A percentile compares a stretch with the other conserved stretches of the same genome.
These are phyloP conservation scores for Copidosoma aretas DNA, from an alignment of 2,888 invertebrate species.

Conservation along the genomic window DNA sequence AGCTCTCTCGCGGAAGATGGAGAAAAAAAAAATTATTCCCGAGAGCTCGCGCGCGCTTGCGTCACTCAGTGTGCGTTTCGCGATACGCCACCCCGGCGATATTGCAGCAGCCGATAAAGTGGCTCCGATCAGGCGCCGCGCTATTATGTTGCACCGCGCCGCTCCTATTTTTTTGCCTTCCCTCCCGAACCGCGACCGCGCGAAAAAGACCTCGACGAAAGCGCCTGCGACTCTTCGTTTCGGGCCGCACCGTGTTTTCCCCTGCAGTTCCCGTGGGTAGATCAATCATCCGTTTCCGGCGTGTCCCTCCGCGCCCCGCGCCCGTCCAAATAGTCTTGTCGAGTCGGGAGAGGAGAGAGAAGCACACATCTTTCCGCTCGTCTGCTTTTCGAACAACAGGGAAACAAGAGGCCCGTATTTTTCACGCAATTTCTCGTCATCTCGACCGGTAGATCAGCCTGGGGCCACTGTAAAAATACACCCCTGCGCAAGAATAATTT, in stretches of 20 bases:
- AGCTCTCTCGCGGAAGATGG: background rate
- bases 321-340: background rate
- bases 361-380: too few relatives aligned
- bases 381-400: background rate
- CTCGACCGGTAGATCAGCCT: slow-evolving; percentile 6
- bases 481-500: too few relatives aligned
- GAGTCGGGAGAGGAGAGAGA: background rate
- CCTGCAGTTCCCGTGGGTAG: too few relatives aligned
- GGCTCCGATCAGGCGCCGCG: too few relatives aligned
- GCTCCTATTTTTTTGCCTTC: background rate
- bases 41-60: background rate
- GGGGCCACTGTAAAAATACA: too few relatives aligned
- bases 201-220: too few relatives aligned
- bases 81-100: too few relatives aligned
- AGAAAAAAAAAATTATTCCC: background rate
- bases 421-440: background rate
- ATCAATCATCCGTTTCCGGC: slow-evolving; percentile 2
- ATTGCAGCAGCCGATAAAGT: too few relatives aligned
- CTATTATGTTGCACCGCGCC: too few relatives aligned
- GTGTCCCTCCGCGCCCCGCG: slow-evolving; percentile 25
- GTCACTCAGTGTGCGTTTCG: background rate
- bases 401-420: background rate
- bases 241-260: too few relatives aligned
- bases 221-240: too few relatives aligned
- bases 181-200: too few relatives aligned